Conservation (phyloP, 1,140 invertebrate species). For the Drosophila kohkoa region DNA sequence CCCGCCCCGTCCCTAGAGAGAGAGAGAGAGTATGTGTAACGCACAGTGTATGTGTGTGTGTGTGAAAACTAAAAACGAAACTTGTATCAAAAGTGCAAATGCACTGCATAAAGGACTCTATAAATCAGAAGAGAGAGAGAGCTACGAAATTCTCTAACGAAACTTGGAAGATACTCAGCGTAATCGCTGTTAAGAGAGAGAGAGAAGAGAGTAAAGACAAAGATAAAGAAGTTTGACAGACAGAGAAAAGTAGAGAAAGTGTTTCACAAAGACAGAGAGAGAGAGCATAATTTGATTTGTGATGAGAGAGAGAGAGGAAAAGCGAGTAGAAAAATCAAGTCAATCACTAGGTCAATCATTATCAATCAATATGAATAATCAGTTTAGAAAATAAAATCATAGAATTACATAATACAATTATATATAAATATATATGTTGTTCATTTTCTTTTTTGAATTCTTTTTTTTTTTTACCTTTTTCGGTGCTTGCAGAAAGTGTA, state of each 20-base stretch:
- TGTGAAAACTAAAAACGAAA: not conserved
- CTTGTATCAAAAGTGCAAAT: not conserved
- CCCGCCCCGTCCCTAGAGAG: not conserved
- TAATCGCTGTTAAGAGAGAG: slow-evolving; percentile 12
- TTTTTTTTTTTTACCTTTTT: slow-evolving; percentile 74
- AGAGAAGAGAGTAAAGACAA: not conserved
- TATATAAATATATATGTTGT: slow-evolving; percentile 31
- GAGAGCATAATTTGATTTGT: slow-evolving; percentile 16
- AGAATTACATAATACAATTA: slow-evolving; percentile 22
- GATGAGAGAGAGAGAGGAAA: slow-evolving; percentile 28
- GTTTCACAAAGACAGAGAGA: slow-evolving; percentile 12
- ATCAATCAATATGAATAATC: slow-evolving; percentile 36
- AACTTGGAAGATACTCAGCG: slow-evolving; percentile 11
- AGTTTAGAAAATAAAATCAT: slow-evolving; percentile 21
- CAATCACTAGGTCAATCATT: slow-evolving; percentile 44
- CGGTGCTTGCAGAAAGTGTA: slow-evolving; percentile 84
- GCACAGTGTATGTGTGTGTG: slow-evolving; percentile 16
- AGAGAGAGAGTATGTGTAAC: slow-evolving; percentile 13
- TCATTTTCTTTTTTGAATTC: slow-evolving; percentile 47
- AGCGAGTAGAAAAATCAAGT: slow-evolving; percentile 31
- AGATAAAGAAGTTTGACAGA: not conserved
- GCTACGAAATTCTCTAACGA: slow-evolving; percentile 20
- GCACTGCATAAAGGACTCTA: slow-evolving; percentile 11
- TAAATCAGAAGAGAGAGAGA: not conserved
- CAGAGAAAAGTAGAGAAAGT: slow-evolving; percentile 10